A percentile compares a stretch with the other conserved stretches of the same genome.
phyloP scores from a whole-genome alignment of 2,797 vertebrate genomes.

The Pterois miles region DNA sequence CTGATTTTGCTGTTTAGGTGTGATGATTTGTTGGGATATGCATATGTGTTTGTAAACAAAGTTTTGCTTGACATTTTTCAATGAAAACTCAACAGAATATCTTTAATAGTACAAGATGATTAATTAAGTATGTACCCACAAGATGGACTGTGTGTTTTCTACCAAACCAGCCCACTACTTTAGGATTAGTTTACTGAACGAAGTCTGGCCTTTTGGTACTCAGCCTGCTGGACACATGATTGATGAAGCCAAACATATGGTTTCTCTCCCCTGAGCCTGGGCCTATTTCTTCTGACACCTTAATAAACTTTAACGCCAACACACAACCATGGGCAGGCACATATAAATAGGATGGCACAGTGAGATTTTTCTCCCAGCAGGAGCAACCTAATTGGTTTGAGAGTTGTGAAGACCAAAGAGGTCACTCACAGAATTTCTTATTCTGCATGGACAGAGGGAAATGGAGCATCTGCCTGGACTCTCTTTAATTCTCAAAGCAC shows the following conservation, averaged over 20 bases:
- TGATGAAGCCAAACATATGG: constrained; percentile 7
- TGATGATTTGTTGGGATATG: background rate
- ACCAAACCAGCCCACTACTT: background rate
- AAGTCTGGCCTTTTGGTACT: background rate
- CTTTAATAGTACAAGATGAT: background rate
- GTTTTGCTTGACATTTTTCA: too few relatives aligned
- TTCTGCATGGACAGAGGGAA: constrained; percentile 7
- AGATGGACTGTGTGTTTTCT: background rate
- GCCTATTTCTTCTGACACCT: constrained; percentile 32
- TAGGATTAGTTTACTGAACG: background rate
- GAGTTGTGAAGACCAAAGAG: constrained; percentile 26
- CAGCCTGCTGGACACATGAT: constrained; percentile 1
- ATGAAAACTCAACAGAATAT: too few relatives aligned
- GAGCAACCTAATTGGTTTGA: constrained; percentile 29
- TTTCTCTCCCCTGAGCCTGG: background rate
- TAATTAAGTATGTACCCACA: background rate
- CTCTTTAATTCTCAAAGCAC: background rate
- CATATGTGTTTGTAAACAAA: background rate
- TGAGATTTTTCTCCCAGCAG: constrained; percentile 31
- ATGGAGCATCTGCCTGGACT: background rate
- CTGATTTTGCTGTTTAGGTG: background rate
- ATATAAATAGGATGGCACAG: background rate
- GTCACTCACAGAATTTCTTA: background rate
- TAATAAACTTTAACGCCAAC: constrained; percentile 10
- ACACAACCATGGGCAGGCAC: constrained; percentile 1